phyloP scores from a whole-genome alignment of 1,140 invertebrate species.

The Bombus balteatus region DNA sequence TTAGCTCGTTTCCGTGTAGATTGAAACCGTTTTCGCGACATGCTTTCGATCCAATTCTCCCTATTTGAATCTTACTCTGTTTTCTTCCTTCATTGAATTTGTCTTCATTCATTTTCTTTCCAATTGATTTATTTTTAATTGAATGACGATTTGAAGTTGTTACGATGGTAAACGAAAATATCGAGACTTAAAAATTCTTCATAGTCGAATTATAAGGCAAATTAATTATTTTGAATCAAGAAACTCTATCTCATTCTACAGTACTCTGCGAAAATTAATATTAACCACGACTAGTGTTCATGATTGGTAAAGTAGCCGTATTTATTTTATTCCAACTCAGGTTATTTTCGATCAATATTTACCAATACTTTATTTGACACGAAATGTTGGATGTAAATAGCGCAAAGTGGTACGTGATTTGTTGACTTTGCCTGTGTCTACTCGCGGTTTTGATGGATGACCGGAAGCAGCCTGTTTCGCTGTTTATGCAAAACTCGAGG shows the following conservation, averaged over 20 bases:
- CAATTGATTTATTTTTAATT: conserved; percentile 10
- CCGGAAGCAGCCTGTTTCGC: conserved; percentile 32
- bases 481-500: conserved; percentile 52
- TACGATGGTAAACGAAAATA: background rate
- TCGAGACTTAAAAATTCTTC: background rate
- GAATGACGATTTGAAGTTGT: background rate
- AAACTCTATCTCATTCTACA: no score
- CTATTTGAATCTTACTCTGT: background rate
- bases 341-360: conserved; percentile 39
- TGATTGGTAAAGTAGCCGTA: no score
- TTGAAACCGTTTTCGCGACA: background rate
- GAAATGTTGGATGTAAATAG: conserved; percentile 24
- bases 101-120: background rate
- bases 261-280: background rate
- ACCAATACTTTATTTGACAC: background rate
- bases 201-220: no score
- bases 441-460: conserved; percentile 48
- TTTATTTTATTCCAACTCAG: background rate
- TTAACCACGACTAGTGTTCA: background rate
- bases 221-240: no score
- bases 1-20: background rate
- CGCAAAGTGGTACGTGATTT: conserved; percentile 50
- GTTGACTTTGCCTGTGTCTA: conserved; percentile 35
- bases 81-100: background rate
- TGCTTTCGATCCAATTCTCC: background rate